Conservation (phyloP, 2,797 vertebrate species). For the Crocodylus rhombifer region DNA sequence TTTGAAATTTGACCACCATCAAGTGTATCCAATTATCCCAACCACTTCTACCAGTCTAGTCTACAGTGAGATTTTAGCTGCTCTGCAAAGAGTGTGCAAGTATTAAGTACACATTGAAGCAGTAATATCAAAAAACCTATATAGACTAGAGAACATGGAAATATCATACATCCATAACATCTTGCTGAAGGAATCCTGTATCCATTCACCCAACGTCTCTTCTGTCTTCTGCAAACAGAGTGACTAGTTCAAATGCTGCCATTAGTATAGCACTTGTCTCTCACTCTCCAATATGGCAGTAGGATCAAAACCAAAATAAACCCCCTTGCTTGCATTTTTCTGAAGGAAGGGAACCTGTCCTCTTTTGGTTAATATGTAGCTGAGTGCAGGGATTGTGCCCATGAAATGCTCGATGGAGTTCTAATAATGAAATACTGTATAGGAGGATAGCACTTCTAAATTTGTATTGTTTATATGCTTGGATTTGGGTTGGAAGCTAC, state of each 20-base stretch:
- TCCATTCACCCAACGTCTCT: neutral
- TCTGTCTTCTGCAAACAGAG: neutral
- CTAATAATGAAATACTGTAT: neutral
- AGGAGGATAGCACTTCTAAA: neutral
- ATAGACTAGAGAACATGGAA: neutral
- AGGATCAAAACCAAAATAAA: neutral
- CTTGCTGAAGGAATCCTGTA: neutral
- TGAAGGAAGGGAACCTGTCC: neutral
- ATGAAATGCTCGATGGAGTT: neutral
- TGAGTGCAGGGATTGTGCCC: neutral
- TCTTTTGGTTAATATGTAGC: neutral
- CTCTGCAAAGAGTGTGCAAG: neutral
- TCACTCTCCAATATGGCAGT: neutral
- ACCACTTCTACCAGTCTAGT: neutral
- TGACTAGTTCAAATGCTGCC: neutral
- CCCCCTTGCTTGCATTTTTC: neutral
- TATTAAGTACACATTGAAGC: neutral
- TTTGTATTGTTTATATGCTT: neutral
- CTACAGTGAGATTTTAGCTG: fast-evolving
- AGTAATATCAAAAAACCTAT: neutral
- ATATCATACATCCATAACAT: too few relatives aligned
- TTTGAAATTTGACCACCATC: neutral
- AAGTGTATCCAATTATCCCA: neutral
- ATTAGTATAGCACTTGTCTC: neutral
- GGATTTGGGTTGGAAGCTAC: neutral